phyloP scores from a whole-genome alignment of 2,888 invertebrate species.

The Cheilosia vulpina region DNA sequence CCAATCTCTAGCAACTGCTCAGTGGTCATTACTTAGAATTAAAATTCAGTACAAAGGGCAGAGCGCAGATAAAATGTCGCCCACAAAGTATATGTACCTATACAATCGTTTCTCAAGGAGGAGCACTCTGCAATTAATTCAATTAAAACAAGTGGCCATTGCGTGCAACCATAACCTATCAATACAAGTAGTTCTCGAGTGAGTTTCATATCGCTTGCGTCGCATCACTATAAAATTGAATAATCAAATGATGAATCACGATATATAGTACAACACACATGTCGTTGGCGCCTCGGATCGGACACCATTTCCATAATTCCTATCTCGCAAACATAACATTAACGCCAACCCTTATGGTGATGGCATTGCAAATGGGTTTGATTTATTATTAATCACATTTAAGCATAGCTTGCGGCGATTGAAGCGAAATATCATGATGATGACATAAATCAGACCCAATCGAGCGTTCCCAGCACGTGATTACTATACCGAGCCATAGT shows the following conservation, averaged over 20 bases:
- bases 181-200: neutral
- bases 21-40: slow-evolving; percentile 16
- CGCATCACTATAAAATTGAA: neutral
- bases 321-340: slow-evolving; percentile 25
- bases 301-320: slow-evolving; percentile 43
- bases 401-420: slow-evolving; percentile 47
- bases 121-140: slow-evolving; percentile 43
- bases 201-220: slow-evolving; percentile 1
- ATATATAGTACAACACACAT: slow-evolving; percentile 17
- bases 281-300: slow-evolving; percentile 32
- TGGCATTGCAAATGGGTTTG: slow-evolving; percentile 42
- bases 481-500: slow-evolving; percentile 6
- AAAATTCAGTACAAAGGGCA: slow-evolving; percentile 52
- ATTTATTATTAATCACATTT: slow-evolving; percentile 59
- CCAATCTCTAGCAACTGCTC: slow-evolving; percentile 2
- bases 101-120: slow-evolving; percentile 12
- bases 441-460: slow-evolving; percentile 65
- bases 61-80: slow-evolving; percentile 6
- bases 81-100: slow-evolving; percentile 1
- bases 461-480: slow-evolving; percentile 53
- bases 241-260: slow-evolving; percentile 38
- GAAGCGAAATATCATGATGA: slow-evolving; percentile 50
- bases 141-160: slow-evolving; percentile 35
- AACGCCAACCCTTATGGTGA: slow-evolving; percentile 44
- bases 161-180: neutral